These are phyloP conservation scores for Melanotaenia nigrans DNA, from an alignment of 2,797 vertebrate species.

Conservation along the genomic window DNA sequence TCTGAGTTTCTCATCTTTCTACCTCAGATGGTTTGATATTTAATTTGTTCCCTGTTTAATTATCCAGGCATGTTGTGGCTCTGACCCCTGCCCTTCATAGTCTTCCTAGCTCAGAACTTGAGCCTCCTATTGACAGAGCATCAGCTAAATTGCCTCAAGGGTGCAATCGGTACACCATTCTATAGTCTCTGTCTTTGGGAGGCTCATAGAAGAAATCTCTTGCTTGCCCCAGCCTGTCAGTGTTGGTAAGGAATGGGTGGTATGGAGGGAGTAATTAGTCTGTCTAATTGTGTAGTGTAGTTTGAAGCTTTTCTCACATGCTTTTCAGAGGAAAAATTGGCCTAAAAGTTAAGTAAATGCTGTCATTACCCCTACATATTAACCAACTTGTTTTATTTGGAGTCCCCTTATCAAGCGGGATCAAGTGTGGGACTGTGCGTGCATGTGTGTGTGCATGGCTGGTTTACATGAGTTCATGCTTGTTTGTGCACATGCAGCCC, in stretches of 20 bases:
- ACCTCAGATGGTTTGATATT: not conserved
- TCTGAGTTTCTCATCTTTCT: not conserved
- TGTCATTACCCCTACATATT: conserved; percentile 51
- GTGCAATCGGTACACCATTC: conserved; percentile 3
- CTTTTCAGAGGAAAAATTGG: conserved; percentile 15
- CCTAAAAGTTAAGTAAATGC: conserved; percentile 42
- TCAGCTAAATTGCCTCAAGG: conserved; percentile 13
- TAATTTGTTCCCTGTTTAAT: not conserved
- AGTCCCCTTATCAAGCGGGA: conserved; percentile 37
- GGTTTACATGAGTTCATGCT: conserved; percentile 25
- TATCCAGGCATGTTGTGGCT: not conserved
- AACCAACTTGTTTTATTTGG: conserved; percentile 36
- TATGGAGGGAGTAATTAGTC: conserved; percentile 73
- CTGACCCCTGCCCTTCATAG: not conserved
- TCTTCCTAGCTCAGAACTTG: not conserved
- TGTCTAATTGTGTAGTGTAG: conserved; percentile 71
- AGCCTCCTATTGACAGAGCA: conserved; percentile 1
- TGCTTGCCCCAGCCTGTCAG: conserved; percentile 69
- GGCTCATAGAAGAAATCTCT: conserved; percentile 16
- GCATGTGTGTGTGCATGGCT: conserved; percentile 3
- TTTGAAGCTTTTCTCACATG: conserved; percentile 28
- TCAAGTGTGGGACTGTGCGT: conserved; percentile 4
- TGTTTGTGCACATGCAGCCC: conserved; percentile 53
- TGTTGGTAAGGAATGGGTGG: conserved; percentile 68
- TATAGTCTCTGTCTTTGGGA: conserved; percentile 6